phyloP scores from a whole-genome alignment of 2,113 vertebrate genomes.

The Hydrochoerus hydrochaeris region DNA sequence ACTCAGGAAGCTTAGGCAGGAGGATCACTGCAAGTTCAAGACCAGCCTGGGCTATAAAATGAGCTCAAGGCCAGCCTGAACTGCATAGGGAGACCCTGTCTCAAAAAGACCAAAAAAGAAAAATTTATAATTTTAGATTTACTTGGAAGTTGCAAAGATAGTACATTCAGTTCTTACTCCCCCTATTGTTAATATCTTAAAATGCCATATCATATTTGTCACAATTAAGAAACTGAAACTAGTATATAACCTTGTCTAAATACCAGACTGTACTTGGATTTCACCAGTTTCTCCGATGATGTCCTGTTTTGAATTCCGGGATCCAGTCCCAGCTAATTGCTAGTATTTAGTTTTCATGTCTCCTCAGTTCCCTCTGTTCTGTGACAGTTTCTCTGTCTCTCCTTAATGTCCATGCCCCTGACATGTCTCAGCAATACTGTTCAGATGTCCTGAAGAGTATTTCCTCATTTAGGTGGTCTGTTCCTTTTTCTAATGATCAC shows the following conservation, averaged over 20 bases:
- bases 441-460: no score
- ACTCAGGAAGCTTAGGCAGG: no score
- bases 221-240: not conserved
- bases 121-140: not conserved
- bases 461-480: not conserved
- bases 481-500: not conserved
- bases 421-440: not conserved
- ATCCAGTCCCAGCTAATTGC: not conserved
- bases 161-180: not conserved
- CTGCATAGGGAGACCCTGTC: no score
- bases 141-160: not conserved
- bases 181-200: not conserved
- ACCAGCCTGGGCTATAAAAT: no score
- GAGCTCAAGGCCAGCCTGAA: no score
- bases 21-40: no score
- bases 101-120: no score
- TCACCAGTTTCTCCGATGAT: not conserved
- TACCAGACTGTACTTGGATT: not conserved
- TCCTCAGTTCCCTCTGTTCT: not conserved
- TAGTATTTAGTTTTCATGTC: accelerated
- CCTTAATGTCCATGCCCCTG: not conserved
- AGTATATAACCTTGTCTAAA: not conserved
- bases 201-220: not conserved
- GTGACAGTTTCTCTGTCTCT: not conserved
- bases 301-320: not conserved